These are phyloP conservation scores for Schlechtendalia chinensis DNA, from an alignment of 1,140 invertebrate genomes.

Conservation along the genomic window DNA sequence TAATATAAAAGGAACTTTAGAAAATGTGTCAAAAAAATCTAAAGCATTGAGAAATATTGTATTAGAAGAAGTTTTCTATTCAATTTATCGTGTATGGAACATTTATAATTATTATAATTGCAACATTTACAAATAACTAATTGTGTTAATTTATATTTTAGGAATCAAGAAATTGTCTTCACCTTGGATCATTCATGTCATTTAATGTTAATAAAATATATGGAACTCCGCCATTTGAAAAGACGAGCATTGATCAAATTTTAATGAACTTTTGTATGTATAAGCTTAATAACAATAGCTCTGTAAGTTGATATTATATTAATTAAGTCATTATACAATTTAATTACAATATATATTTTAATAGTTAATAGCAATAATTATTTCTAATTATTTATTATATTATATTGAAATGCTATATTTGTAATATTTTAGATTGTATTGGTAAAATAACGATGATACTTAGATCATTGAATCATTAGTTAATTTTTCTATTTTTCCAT, in stretches of 20 bases:
- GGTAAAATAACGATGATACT: no score
- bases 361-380: no score
- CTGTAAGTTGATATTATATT: no score
- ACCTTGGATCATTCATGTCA: neutral
- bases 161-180: neutral
- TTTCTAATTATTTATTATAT: no score
- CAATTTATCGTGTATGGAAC: neutral
- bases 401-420: no score
- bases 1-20: neutral
- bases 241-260: neutral
- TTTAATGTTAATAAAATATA: conserved; percentile 8
- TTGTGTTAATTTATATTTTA: neutral
- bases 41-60: neutral
- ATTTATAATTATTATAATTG: neutral
- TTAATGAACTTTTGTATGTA: neutral
- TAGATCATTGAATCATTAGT: no score
- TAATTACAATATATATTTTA: no score
- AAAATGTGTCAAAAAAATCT: neutral
- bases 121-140: neutral
- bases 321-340: no score
- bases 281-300: neutral
- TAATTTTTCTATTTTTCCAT: no score
- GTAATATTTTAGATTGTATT: no score
- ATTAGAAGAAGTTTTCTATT: neutral
- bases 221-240: conserved; percentile 18